Evolutionary conservation across 2,888 invertebrate genomes (phyloP), one percentile per base, ranked within the genome.

Genomic region (Cremastinae sp.): DNA sequence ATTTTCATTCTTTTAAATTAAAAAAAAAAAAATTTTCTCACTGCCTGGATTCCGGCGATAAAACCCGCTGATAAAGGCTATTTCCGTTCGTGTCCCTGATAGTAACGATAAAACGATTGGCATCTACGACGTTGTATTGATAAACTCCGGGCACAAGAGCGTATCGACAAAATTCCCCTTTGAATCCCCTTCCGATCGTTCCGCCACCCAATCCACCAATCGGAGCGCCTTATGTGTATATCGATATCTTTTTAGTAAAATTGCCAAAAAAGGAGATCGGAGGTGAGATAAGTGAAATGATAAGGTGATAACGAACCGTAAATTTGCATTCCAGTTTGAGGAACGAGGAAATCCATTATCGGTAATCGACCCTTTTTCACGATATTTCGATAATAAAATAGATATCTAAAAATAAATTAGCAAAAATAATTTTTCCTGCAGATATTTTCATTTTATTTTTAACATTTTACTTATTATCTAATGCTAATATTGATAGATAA

Each of bases 111-210:
- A 98, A 98, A 90, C 98, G 96, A 90, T 97, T 94, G 64, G 96
- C 96, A 77, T 94, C 93, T 10, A 96, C 93, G 4, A 94, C 94
- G 82, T 95, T 92, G 89, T 97, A 96, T 85, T 96, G 95, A 90
- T 97, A 97, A 74, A 96, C 91, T 58, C 98, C 98, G 0, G 98
- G 98, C 78, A 93, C 93, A 86, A 98, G 91, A 89, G 97, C 96
- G 89, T 94, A 98, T 69, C 98, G 93, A 89, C 97, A 97, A 90
- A 98, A 98, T 90, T 97, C 97, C 14, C 98, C 98, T 84, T 94
- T 94, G 90, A 93, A 98, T 2, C 98, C 98, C 65, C 98, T 92
- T 1, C 98, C 98, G 83, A 98, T 98, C 0, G 95, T 94, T 0
- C 95, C 95, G 79, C 93, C 92, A 1, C 96, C 96, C 78, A 96